Base-by-base conservation (phyloP, 2,113 vertebrate species). In the Rafetus swinhoei region DNA sequence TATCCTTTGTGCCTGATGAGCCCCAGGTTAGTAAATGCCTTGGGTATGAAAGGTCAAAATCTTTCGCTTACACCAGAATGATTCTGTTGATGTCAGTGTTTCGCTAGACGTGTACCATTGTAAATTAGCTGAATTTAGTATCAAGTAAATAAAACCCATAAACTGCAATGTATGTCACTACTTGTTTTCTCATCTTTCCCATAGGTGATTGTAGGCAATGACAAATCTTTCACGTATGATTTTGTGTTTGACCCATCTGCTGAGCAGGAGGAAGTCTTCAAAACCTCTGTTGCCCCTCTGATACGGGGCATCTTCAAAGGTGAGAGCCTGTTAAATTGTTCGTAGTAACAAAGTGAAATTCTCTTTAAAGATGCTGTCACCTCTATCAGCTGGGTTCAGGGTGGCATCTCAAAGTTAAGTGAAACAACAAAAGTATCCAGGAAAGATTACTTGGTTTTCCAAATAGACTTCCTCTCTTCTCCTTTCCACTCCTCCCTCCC, bases 191-290 rank as follows among this genome's bases (percentile, higher is more conserved):
- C 11, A 0, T 86, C 87, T 87, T 50, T 25, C 79, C 93, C n/a
- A 21, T 93, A 99, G 99, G 98, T 99, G 55, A 97, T 99, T 35
- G 98, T 99, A 52, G 99, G 99, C 9, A 98, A 95, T 3, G 98
- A 99, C 52, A 99, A 99, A 80, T 97, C 98, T 0, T 99, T 99
- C 97, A 99, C 99, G 0, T 99, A 99, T 3, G 99, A 99, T 90
- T 99, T 98, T 85, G 99, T 99, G 13, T 99, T 99, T 91, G 99
- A 99, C 92, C 99, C 99, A 0, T 97, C 98, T 16, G 96, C 98
- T 1, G 99, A 99, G 92, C 99, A 99, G 96, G 99, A 99, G 81
- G 99, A 99, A 88, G 99, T 99, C 14, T 99, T 99, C 96, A 98
- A 76, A 87, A 97, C 97, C 0, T 98, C 99, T 1, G 98, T 99